Evolutionary conservation across 2,888 invertebrate genomes (phyloP), one percentile per base, ranked within the genome.

Genomic region (Achlya flavicornis): DNA sequence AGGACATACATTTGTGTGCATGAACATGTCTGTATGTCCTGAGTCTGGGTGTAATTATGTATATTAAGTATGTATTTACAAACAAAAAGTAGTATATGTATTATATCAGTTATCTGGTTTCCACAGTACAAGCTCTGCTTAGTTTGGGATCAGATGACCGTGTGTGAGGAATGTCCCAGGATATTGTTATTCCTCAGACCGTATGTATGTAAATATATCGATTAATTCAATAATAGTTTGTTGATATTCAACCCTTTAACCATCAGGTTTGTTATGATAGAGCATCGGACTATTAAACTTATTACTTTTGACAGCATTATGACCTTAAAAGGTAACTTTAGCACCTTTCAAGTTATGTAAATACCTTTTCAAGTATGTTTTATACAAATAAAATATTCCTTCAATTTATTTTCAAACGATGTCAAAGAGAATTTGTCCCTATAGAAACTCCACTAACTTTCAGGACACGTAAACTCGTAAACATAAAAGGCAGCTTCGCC

Each of bases 391-490:
- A 57, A 66, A 64, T 57, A 60, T 63, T 57, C 57, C 60, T 62
- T 62, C 59, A 64, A 62, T 61, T 62, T 62, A 64, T 64, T 64
- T 57, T 35, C 53, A 64, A 60, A 61, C 57, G 61, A 48, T 61
- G 41, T 48, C 62, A 63, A 58, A 62, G 64, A 68, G 62, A 57
- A 63, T 63, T 63, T 64, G 62, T 65, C 61, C 64, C 63, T 64
- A 64, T 67, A 64, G 63, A 65, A 66, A 67, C 64, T 69, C 63
- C 61, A 59, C 70, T 79, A 80, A 81, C 77, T 85, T 84, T 79
- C 85, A 78, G 78, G 72, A 80, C 86, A 87, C 86, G 86, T 86
- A 84, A 84, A 78, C 81, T 83, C 79, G 81, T 86, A 82, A 86
- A 86, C 83, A 83, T 86, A 84, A 86, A 87, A 86, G 80, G 81